A percentile compares a stretch with the other conserved stretches of the same genome.
Evolutionary conservation across 2,797 vertebrate genomes (phyloP).

Genomic region (Valencia hispanica): DNA sequence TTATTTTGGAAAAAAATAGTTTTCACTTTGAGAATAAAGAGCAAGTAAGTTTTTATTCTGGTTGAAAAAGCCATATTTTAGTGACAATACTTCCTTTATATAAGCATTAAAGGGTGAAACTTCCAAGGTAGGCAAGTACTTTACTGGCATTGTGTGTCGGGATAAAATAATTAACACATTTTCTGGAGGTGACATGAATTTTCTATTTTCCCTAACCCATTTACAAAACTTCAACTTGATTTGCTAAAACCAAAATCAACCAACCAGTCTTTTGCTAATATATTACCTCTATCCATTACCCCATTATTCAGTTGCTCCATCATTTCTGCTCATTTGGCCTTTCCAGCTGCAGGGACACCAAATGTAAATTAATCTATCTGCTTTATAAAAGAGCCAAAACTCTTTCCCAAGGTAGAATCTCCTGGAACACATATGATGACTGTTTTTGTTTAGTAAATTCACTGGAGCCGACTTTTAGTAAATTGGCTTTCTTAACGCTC

Average conservation of each 20-base stretch:
- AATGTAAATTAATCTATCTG: background rate
- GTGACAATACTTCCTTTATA: background rate
- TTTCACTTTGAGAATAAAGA: background rate
- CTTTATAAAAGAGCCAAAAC: background rate
- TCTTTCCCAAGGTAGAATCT: background rate
- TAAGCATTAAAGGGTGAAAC: background rate
- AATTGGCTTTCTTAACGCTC: conserved; percentile 2
- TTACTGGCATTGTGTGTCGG: background rate
- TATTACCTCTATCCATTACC: background rate
- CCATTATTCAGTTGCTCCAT: background rate
- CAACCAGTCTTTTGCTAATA: background rate
- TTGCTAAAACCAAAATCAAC: background rate
- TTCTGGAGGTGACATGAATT: background rate
- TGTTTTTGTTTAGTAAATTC: background rate
- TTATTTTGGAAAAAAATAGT: background rate
- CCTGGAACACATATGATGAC: background rate
- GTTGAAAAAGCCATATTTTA: background rate
- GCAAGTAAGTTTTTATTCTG: too few species aligned
- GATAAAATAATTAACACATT: background rate
- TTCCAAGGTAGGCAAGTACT: background rate
- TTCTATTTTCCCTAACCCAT: background rate
- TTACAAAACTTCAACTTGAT: background rate
- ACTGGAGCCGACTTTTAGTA: background rate
- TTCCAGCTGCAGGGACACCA: background rate
- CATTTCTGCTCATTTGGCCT: background rate